Percentiles rank a stretch among this genome's conserved stretches.
Conservation (phyloP, 2,888 invertebrate genomes). For the Leucozona laternaria region DNA sequence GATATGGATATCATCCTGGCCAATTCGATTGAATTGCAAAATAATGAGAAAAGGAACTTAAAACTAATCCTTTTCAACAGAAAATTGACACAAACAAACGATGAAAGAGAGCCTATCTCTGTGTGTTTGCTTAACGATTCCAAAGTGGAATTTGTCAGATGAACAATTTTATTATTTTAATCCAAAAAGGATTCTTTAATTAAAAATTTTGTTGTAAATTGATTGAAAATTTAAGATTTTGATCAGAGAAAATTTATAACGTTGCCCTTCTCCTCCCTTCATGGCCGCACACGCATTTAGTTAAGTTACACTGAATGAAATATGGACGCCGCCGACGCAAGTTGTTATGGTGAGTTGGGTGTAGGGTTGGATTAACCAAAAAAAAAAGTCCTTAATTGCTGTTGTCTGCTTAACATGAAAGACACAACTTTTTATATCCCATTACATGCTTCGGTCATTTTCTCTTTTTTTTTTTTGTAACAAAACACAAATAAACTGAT, state of each 20-base stretch:
- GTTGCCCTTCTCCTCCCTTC: not conserved
- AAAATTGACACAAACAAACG: not conserved
- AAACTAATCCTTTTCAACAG: constrained; percentile 5
- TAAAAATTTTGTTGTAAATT: not conserved
- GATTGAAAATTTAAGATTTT: constrained; percentile 7
- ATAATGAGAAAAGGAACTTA: constrained; percentile 28
- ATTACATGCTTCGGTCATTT: constrained; percentile 1
- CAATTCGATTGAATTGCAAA: constrained; percentile 33
- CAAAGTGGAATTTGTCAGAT: constrained; percentile 19
- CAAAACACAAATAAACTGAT: constrained; percentile 27
- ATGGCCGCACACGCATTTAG: not conserved
- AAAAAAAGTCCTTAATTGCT: constrained; percentile 45
- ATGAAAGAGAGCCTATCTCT: not conserved
- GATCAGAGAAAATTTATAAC: not conserved
- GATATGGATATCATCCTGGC: constrained; percentile 9
- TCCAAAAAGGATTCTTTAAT: constrained; percentile 23
- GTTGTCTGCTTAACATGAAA: constrained; percentile 47
- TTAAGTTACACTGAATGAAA: not conserved
- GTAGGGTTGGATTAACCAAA: constrained; percentile 19
- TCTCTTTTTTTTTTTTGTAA: not conserved
- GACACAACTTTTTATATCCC: constrained; percentile 37
- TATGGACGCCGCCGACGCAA: constrained; percentile 32
- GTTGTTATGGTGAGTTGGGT: constrained; percentile 25
- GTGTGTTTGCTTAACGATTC: not conserved
- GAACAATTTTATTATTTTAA: not conserved